Base-by-base conservation (phyloP, 2,113 vertebrate genomes). In the Motacilla alba region DNA sequence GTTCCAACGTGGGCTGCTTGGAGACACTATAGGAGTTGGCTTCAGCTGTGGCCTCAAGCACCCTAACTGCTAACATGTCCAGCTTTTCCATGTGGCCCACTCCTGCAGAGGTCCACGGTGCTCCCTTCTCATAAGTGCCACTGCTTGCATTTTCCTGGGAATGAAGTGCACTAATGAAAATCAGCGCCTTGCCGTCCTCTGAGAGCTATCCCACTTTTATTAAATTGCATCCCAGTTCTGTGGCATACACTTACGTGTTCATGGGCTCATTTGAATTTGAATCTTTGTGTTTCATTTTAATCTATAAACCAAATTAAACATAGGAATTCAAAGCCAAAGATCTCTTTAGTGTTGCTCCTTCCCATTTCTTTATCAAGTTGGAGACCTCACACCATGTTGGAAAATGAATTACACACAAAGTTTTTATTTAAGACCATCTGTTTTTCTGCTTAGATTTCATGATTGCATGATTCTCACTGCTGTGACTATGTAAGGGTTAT, bases 401-500 rank as follows among this genome's bases (percentile, higher is more conserved):
- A 93, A 95, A 94, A 93, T 55, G 56, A 94, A 93, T 80, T 85
- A 39, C 43, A 74, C 5, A 2, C 17, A 7, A 55, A 80, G 75
- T 74, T 95, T 96, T 94, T 90, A 75, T 92, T 94, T 85, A 90
- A 88, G 68, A 86, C 93, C 85, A 92, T 95, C 92, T 95, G 90
- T 85, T 96, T 96, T 90, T 50, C 75, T 94, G 50, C 39, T 94
- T 90, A 63, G 52, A 55, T 91, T 90, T 90, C 41, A 30, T 55
- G 82, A 93, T 39, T 91, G 75, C 56, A 41, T 2, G 3, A 43
- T 86, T 90, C 81, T 93, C 37, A 73, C 67, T 90, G 90, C 92
- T 95, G 87, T 90, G 95, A 55, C 67, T 70, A 6, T 47, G 13
- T 53, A 88, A 93, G 68, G 90, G 24, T 90, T 96, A 35, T 63